Percentiles rank a stretch among this genome's conserved stretches.
phyloP scores from a whole-genome alignment of 2,797 vertebrate species.

The Sebastolobus altivelis region DNA sequence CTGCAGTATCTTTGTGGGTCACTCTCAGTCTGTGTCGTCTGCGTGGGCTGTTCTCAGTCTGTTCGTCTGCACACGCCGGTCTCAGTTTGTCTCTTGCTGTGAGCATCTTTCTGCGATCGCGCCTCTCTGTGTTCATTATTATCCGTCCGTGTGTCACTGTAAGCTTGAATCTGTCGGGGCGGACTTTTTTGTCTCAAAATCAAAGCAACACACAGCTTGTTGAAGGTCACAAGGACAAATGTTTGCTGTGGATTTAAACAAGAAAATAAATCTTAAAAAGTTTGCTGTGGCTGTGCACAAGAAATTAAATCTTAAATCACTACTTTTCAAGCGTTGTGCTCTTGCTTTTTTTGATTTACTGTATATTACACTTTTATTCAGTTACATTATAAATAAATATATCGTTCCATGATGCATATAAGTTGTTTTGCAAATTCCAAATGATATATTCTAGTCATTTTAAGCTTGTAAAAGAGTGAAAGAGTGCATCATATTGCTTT shows the following conservation, averaged over 20 bases:
- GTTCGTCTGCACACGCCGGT: constrained; percentile 30
- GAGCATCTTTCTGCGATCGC: constrained; percentile 24
- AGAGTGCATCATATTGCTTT: constrained; percentile 1
- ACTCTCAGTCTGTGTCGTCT: constrained; percentile 43
- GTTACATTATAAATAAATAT: not conserved
- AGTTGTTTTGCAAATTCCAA: not conserved
- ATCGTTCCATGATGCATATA: not conserved
- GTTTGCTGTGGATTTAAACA: not conserved
- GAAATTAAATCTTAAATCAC: not conserved
- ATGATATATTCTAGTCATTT: not conserved
- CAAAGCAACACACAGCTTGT: constrained; percentile 25
- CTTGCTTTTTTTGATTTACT: not conserved
- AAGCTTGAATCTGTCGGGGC: not conserved
- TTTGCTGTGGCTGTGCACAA: not conserved
- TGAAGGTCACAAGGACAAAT: constrained; percentile 32
- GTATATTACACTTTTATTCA: not conserved
- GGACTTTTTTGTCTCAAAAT: constrained; percentile 11
- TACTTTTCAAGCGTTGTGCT: not conserved
- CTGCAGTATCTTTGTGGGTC: constrained; percentile 45
- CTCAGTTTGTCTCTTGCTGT: constrained; percentile 45
- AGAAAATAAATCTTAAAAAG: not conserved
- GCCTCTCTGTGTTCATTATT: constrained; percentile 34
- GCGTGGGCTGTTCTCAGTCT: constrained; percentile 37
- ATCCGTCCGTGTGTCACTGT: constrained; percentile 33
- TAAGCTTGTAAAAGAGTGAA: not conserved